Percentiles rank a stretch among this genome's conserved stretches.
Conservation (phyloP, 2,888 invertebrate species). For the Cosmorhoe ocellata region DNA sequence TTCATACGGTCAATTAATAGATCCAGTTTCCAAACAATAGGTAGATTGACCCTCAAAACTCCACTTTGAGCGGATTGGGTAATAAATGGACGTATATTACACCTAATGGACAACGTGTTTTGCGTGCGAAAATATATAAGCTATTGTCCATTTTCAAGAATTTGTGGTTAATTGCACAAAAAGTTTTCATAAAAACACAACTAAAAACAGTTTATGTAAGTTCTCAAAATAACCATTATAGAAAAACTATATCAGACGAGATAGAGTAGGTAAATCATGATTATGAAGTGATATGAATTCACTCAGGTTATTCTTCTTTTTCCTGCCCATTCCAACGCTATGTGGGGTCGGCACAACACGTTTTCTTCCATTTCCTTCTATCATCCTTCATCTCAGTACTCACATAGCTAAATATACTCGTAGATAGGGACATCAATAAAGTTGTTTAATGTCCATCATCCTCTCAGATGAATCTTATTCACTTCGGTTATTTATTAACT, state of each 20-base stretch:
- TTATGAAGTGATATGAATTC: no score
- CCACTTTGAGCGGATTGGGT: conserved; percentile 40
- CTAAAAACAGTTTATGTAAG: background rate
- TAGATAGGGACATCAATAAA: no score
- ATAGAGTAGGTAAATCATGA: no score
- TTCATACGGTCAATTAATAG: conserved; percentile 41
- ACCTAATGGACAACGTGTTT: conserved; percentile 55
- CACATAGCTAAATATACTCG: no score
- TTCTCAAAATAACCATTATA: background rate
- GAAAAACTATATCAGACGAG: background rate
- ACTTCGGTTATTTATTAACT: no score
- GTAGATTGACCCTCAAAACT: conserved; percentile 45
- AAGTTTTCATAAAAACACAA: conserved; percentile 27
- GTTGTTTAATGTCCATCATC: no score
- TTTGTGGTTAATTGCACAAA: conserved; percentile 38
- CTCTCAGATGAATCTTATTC: no score
- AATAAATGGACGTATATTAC: conserved; percentile 60
- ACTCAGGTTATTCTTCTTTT: no score
- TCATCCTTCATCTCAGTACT: no score
- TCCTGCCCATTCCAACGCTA: no score
- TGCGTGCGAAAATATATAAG: conserved; percentile 65
- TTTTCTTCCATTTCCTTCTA: no score
- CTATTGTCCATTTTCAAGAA: conserved; percentile 56
- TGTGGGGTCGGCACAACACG: no score
- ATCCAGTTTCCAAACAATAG: conserved; percentile 46